A percentile compares a stretch with the other conserved stretches of the same genome.
Conservation (phyloP, 2,113 vertebrate species). For the Ageneiosus marmoratus region DNA sequence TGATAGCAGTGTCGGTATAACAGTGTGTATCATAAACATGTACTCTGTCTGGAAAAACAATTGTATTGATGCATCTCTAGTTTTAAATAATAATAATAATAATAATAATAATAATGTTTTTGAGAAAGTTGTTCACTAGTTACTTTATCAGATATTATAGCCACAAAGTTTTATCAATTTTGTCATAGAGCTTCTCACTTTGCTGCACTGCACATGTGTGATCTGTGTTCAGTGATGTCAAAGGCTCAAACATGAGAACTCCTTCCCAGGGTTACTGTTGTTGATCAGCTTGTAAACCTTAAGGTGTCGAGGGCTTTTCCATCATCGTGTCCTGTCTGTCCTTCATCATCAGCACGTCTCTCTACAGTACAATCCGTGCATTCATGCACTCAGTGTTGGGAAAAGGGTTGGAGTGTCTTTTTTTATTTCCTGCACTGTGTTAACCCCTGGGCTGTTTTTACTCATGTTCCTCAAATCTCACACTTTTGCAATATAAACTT, state of each 20-base stretch:
- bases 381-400: background rate
- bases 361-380: background rate
- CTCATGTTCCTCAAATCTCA: background rate
- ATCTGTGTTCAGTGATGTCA: background rate
- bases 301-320: background rate
- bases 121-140: background rate
- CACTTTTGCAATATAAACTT: constrained; percentile 24
- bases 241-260: background rate
- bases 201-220: background rate
- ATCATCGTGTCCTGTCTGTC: background rate
- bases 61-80: background rate
- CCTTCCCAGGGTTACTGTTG: background rate
- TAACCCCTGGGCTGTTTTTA: background rate
- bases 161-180: background rate
- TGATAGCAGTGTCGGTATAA: background rate
- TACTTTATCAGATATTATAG: constrained; percentile 17
- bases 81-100: background rate
- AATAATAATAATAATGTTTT: background rate
- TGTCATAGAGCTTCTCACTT: background rate
- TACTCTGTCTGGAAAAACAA: background rate
- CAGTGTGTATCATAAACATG: background rate
- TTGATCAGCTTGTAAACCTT: constrained; percentile 29
- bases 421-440: background rate
- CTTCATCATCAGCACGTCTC: background rate
- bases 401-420: background rate